Evolutionary conservation across 2,113 vertebrate species (phyloP), one percentile per base, ranked within the genome.

Genomic region (Galemys pyrenaicus): DNA sequence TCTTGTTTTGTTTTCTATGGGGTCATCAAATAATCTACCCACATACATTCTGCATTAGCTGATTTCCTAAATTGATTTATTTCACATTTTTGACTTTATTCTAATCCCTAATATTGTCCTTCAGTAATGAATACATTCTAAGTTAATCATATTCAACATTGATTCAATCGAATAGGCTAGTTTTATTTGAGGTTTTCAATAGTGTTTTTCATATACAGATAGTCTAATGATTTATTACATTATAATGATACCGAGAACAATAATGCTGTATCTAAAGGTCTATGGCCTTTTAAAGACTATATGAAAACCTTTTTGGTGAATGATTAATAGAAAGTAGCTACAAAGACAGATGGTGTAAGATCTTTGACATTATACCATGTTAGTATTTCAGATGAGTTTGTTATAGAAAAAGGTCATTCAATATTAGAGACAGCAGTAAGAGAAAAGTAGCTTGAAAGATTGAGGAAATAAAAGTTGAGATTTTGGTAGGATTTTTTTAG

Each of bases 341-440:
- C 93, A 95, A 95, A 96, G 92, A 94, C 92, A 96, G 89, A 95
- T 96, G 74, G 93, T 94, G 11, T 86, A 96, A 54, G 83, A 94
- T 95, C 92, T 96, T 64, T 97, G 97, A 96, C 95, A 96, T 96
- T 96, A 96, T 94, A 95, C 89, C 79, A 84, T 97, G 94, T 96
- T 97, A 97, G 95, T 96, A 96, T 97, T 96, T 97, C 89, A 97
- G 87, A 87, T 65, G 79, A 94, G 94, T 96, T 95, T 91, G 74
- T 93, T 96, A 94, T 28, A 91, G 92, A 93, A 80, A 96, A 97
- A 96, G 96, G 94, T 96, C 94, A 96, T 54, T 87, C 94, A 89
- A 94, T 96, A 96, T 97, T 95, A 92, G 65, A 96, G 89, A 91
- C 46, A 96, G 70, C 26, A 41, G 35, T 79, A 91, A 94, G 35